Base-by-base conservation (phyloP, 2,888 invertebrate genomes). In the Melieria crassipennis region DNA sequence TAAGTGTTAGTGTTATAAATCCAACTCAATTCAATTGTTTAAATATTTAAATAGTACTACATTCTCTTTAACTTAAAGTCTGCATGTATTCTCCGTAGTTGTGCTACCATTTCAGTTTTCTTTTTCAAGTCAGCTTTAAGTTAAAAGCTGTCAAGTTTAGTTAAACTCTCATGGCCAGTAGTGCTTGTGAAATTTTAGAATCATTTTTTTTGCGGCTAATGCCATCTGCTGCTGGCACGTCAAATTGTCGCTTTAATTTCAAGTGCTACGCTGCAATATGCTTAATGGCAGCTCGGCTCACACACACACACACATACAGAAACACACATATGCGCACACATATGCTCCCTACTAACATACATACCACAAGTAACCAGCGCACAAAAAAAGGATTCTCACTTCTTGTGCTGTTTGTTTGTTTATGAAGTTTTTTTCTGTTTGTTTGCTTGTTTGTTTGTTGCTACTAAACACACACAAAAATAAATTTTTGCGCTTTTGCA, bases 381-480 rank as follows among this genome's bases (percentile, higher is more conserved):
- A 48, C 47, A 4, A 10, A 61, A 62, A 62, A 52, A 55, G 45
- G 50, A 47, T 50, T 13, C 13, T 61, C 46, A 52, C 16, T 68
- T 62, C 61, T 68, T 68, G 6, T 60, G 11, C 6, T 64, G 30
- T 1, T 64, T 52, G 48, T 68, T 68, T 50, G 46, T 61, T 68
- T 68, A 30, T 58, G 48, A 48, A 46, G 11, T n/a, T 66, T 61
- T 46, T 50, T 55, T 62, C 4, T 48, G 7, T 7, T 42, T 48
- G 16, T 64, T 45, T 47, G 16, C 48, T 62, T 62, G n/a, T 62
- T 46, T n/a, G n/a, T 62, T 16, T 9, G 11, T 43, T 58, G 7
- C 11, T 52, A 4, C 30, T 30, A 30, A 30, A 30, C 30, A 30
- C 2, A 30, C 30, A 30, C 30, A 30, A 30, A 30, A 30, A 30